phyloP scores from a whole-genome alignment of 2,113 vertebrate species.

The Carettochelys insculpta region DNA sequence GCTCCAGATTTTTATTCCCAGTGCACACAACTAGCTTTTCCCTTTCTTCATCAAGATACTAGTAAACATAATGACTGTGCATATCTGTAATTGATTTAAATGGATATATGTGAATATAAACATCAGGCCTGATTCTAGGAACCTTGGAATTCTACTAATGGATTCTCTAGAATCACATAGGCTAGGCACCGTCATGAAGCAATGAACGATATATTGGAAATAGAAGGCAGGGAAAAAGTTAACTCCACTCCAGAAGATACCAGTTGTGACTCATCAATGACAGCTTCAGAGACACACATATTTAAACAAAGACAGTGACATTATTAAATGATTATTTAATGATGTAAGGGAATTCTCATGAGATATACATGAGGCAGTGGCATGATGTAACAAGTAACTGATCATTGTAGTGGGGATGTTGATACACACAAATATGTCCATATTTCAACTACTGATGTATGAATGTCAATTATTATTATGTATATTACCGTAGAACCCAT shows the following conservation, averaged over 20 bases:
- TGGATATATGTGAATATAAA: background rate
- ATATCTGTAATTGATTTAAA: background rate
- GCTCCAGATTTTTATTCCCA: background rate
- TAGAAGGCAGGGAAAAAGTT: background rate
- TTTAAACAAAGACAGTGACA: background rate
- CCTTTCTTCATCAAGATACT: background rate
- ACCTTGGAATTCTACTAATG: background rate
- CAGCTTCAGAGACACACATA: background rate
- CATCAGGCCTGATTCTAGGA: background rate
- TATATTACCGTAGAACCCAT: background rate
- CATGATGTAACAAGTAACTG: background rate
- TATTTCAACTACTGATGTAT: background rate
- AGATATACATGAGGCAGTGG: background rate
- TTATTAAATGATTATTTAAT: background rate
- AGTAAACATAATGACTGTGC: background rate
- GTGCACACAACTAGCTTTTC: background rate
- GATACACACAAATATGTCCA: background rate
- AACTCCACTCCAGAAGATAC: background rate
- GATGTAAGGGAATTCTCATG: background rate
- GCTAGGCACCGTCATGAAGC: background rate
- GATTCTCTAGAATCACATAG: background rate
- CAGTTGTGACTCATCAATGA: background rate
- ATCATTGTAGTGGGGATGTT: background rate
- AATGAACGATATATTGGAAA: background rate
- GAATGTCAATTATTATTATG: background rate